phyloP scores from a whole-genome alignment of 2,797 vertebrate species.

The Lutjanus campechanus region DNA sequence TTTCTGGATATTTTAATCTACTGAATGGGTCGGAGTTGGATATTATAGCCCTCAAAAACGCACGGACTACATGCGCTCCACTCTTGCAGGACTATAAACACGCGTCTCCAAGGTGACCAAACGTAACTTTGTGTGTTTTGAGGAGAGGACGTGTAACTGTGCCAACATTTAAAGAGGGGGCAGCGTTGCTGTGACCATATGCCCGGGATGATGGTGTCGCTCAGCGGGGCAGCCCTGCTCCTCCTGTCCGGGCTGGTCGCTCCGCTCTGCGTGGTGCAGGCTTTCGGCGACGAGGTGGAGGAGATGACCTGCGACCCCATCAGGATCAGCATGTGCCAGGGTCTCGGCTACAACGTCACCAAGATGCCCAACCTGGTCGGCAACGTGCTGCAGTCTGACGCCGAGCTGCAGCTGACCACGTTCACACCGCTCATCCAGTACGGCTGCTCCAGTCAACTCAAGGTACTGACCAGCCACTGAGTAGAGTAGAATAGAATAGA shows the following conservation, averaged over 20 bases:
- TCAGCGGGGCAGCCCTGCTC: slow-evolving; percentile 63
- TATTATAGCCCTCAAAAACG: slow-evolving; percentile 33
- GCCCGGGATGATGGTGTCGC: slow-evolving; percentile 59
- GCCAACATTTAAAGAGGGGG: not conserved
- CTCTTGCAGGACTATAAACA: slow-evolving; percentile 51
- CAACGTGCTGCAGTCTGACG: slow-evolving; percentile 97
- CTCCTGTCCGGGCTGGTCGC: slow-evolving; percentile 62
- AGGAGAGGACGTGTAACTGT: slow-evolving; percentile 15
- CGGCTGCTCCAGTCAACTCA: slow-evolving; percentile 97
- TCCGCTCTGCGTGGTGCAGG: slow-evolving; percentile 69
- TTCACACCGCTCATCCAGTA: slow-evolving; percentile 99
- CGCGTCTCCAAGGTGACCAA: slow-evolving; percentile 41
- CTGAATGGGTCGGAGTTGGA: slow-evolving; percentile 50
- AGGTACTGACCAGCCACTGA: slow-evolving; percentile 83
- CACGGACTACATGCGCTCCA: slow-evolving; percentile 62
- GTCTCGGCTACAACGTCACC: slow-evolving; percentile 98
- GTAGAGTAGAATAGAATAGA: not conserved
- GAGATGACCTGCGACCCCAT: slow-evolving; percentile 97
- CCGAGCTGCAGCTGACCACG: slow-evolving; percentile 96
- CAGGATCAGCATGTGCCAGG: slow-evolving; percentile 98
- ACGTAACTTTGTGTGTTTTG: not conserved
- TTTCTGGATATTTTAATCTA: slow-evolving; percentile 55
- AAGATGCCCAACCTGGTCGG: slow-evolving; percentile 99
- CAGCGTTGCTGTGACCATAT: slow-evolving; percentile 40
- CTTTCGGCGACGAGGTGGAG: slow-evolving; percentile 92